Evolutionary conservation across 1,140 invertebrate species (phyloP).

Genomic region (Hirudo medicinalis): DNA sequence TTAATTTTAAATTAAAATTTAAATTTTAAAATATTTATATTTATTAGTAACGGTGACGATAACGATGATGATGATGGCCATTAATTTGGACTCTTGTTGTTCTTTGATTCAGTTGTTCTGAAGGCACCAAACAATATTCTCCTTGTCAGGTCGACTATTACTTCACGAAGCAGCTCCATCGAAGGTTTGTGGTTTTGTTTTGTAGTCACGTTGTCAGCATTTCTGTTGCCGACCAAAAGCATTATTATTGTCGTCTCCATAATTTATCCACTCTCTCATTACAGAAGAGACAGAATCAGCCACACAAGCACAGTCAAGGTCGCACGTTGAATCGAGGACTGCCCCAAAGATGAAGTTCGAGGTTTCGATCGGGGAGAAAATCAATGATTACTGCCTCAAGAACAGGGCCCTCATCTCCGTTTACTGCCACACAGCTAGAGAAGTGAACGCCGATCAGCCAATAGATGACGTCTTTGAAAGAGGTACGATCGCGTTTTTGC

Average conservation of each 20-base stretch:
- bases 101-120: background rate
- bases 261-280: background rate
- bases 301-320: background rate
- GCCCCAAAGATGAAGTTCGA: constrained; percentile 35
- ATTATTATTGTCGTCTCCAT: background rate
- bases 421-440: constrained; percentile 31
- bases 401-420: constrained; percentile 26
- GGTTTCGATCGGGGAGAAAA: background rate
- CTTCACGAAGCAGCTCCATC: background rate
- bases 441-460: constrained; percentile 42
- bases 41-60: too few species aligned
- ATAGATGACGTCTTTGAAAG: constrained; percentile 41
- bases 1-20: too few species aligned
- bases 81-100: too few species aligned
- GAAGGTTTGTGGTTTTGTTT: background rate
- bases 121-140: background rate
- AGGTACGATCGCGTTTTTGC: constrained; percentile 27
- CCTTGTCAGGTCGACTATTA: background rate
- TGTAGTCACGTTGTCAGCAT: too few species aligned
- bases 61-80: background rate
- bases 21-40: too few species aligned
- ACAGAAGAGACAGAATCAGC: background rate
- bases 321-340: constrained; percentile 19
- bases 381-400: background rate
- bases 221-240: background rate